Evolutionary conservation across 1,140 invertebrate species (phyloP), one percentile per base, ranked within the genome.

Genomic region (Helicoverpa armigera): DNA sequence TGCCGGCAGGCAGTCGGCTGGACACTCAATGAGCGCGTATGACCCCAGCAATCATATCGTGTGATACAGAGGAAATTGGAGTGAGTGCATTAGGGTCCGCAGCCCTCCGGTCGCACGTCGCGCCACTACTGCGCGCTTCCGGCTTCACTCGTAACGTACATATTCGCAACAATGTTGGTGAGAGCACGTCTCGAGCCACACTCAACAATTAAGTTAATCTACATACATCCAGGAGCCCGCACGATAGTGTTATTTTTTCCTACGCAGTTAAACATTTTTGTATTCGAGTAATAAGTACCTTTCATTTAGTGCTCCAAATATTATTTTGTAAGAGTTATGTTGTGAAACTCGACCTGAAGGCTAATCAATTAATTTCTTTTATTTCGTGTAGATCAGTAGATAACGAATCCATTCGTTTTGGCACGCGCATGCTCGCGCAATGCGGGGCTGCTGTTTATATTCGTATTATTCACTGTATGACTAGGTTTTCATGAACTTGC

Each of bases 81-180:
- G 65, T 69, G 43, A 50, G 63, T 31, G 23, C 29, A 1, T 13
- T 48, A 48, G 63, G 63, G 63, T 16, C 63, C 35, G 11, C 5
- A 31, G 29, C 29, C 60, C 29, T 35, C 29, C 23, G 23, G 70
- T 11, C 18, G 73, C 23, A 0, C 74, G 51, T 16, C 75, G 79
- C 81, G 58, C 14, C 63, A 83, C 80, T 83, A 87, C 85, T 85
- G 79, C 48, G 56, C 43, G 53, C 73, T 82, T 84, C 83, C 83
- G 58, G 48, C 29, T 65, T 61, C 12, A 31, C 23, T 79, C 23
- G 23, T 23, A 2, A 23, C 23, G 23, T 23, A 23, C 56, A 13
- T 35, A 29, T 61, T 77, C 75, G 31, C 61, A 54, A 48, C 50
- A n/a, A 29, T 75, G 61, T 61, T 75, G 61, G 58, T 75, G n/a